A percentile compares a stretch with the other conserved stretches of the same genome.
These are phyloP conservation scores for Psittacus erithacus DNA, from an alignment of 2,113 vertebrate genomes.

Conservation along the genomic window DNA sequence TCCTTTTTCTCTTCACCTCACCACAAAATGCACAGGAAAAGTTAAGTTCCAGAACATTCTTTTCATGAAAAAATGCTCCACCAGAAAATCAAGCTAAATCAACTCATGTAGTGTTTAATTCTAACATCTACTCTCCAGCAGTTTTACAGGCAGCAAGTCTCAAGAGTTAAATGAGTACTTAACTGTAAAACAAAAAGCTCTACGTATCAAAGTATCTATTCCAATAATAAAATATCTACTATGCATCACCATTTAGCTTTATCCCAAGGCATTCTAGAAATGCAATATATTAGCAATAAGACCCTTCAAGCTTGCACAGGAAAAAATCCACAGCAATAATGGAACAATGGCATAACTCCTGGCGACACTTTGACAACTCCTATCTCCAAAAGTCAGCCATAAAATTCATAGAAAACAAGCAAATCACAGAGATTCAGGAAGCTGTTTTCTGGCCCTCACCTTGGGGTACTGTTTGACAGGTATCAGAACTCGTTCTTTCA, in stretches of 20 bases:
- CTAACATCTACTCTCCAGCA: not conserved
- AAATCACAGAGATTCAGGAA: not conserved
- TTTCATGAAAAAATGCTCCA: not conserved
- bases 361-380: not conserved
- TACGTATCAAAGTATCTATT: not conserved
- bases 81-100: not conserved
- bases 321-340: not conserved
- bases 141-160: not conserved
- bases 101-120: not conserved
- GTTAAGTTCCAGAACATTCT: not conserved
- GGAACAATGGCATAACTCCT: not conserved
- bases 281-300: not conserved
- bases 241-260: not conserved
- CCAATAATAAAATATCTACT: not conserved
- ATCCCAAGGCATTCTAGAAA: not conserved
- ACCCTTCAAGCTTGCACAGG: not conserved
- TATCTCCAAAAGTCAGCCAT: not conserved
- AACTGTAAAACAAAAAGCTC: not conserved
- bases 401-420: not conserved
- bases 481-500: slow-evolving; percentile 96
- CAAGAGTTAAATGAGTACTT: not conserved
- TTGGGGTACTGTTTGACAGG: slow-evolving; percentile 97
- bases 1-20: not conserved
- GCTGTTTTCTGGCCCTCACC: slow-evolving; percentile 75
- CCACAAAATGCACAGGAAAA: not conserved